Percentiles rank a stretch among this genome's conserved stretches.
Conservation (phyloP, 2,888 invertebrate genomes). For the Euplexia lucipara region DNA sequence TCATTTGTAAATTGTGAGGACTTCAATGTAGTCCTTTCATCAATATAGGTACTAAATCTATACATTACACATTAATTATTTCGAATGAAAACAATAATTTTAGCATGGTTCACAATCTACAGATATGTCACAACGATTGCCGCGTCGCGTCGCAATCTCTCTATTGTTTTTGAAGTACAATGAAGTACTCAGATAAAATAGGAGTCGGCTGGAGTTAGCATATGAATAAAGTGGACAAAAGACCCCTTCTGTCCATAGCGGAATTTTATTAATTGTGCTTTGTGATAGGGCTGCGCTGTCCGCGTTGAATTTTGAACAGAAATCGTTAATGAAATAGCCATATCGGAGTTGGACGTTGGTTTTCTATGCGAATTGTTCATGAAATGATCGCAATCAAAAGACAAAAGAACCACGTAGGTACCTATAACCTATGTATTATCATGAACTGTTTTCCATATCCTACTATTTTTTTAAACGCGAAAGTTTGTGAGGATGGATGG, state of each 20-base stretch:
- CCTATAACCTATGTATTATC: too few relatives aligned
- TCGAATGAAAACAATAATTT: conserved; percentile 42
- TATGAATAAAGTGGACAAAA: conserved; percentile 88
- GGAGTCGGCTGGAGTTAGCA: conserved; percentile 84
- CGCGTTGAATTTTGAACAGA: conserved; percentile 51
- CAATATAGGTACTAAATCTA: not conserved
- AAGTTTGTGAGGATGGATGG: too few relatives aligned
- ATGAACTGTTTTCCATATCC: too few relatives aligned
- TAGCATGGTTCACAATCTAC: conserved; percentile 44
- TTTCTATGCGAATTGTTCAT: not conserved
- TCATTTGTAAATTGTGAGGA: not conserved
- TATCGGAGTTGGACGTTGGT: not conserved
- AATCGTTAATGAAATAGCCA: conserved; percentile 33
- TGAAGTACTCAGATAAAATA: conserved; percentile 80
- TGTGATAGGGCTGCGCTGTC: conserved; percentile 62
- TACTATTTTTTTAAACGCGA: too few relatives aligned
- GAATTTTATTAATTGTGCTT: conserved; percentile 84
- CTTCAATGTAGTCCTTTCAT: too few relatives aligned
- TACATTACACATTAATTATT: not conserved
- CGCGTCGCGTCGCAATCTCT: conserved; percentile 73
- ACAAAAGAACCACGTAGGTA: too few relatives aligned
- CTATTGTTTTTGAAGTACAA: conserved; percentile 84
- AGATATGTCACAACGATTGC: conserved; percentile 52
- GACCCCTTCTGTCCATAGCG: conserved; percentile 79
- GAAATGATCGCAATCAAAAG: too few relatives aligned